Conservation (phyloP, 2,888 invertebrate genomes). For the Tortrix viridana region DNA sequence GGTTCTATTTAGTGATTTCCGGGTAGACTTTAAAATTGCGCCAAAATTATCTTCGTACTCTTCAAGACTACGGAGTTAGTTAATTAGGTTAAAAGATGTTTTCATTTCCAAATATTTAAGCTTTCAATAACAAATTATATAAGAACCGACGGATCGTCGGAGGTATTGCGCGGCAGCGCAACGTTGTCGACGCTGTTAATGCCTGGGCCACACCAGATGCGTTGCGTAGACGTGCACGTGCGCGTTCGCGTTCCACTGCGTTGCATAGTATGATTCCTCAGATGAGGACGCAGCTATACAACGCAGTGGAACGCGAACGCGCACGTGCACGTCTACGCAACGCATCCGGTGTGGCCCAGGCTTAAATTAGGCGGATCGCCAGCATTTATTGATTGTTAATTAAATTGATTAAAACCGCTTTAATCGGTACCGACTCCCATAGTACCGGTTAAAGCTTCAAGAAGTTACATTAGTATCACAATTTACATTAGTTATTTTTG, state of each 20-base stretch:
- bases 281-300: too few species aligned
- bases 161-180: conserved; percentile 15
- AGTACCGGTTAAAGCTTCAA: conserved; percentile 1
- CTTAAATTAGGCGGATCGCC: conserved; percentile 79
- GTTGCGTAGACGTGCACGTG: too few species aligned
- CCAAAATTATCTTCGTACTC: conserved; percentile 22
- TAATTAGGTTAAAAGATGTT: background rate
- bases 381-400: conserved; percentile 45
- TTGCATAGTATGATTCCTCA: too few species aligned
- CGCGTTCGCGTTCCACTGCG: too few species aligned
- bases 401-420: conserved; percentile 8
- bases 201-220: too few species aligned
- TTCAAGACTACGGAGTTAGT: conserved; percentile 6
- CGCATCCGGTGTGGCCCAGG: too few species aligned
- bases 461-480: conserved; percentile 27
- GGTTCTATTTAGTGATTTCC: background rate
- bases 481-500: conserved; percentile 23
- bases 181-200: conserved; percentile 75
- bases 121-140: background rate
- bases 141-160: conserved; percentile 1
- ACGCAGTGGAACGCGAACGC: too few species aligned
- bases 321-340: too few species aligned
- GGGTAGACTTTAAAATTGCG: background rate
- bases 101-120: conserved; percentile 8
- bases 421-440: background rate